Conservation (phyloP, 64 coral and sea anemone genomes). For the Acropora tenuis region DNA sequence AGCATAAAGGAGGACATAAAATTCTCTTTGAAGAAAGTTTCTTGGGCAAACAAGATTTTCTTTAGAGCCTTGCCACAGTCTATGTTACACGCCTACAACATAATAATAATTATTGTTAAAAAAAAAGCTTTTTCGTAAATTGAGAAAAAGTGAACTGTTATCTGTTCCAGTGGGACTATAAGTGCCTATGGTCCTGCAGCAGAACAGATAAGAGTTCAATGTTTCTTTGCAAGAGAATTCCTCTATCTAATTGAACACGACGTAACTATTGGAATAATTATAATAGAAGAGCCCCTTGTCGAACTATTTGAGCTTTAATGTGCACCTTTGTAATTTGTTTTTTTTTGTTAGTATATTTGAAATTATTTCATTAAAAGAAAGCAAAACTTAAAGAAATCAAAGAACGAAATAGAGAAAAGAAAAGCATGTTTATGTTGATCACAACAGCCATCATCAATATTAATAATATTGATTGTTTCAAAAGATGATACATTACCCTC, state of each 20-base stretch:
- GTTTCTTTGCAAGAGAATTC: not conserved
- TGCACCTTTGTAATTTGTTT: not conserved
- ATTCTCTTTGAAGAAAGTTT: not conserved
- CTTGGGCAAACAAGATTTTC: not conserved
- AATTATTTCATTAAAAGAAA: too few relatives aligned
- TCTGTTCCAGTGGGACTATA: not conserved
- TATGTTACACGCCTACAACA: not conserved
- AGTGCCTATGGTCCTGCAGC: not conserved
- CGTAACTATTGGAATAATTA: not conserved
- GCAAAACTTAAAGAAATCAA: too few relatives aligned
- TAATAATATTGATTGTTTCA: too few relatives aligned
- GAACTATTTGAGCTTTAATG: not conserved
- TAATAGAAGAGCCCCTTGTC: not conserved
- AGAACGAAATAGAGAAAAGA: not conserved
- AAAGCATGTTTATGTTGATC: not conserved
- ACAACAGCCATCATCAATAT: too few relatives aligned
- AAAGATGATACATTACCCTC: not conserved
- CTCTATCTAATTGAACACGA: not conserved
- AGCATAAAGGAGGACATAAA: slow-evolving; percentile 3
- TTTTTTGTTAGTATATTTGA: too few relatives aligned
- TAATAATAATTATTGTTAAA: not conserved
- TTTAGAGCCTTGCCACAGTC: not conserved
- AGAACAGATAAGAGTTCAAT: not conserved
- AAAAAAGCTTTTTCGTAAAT: not conserved
- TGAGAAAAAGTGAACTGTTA: not conserved